Base-by-base conservation (phyloP, 2,888 invertebrate genomes). In the Habroteleia sp. region DNA sequence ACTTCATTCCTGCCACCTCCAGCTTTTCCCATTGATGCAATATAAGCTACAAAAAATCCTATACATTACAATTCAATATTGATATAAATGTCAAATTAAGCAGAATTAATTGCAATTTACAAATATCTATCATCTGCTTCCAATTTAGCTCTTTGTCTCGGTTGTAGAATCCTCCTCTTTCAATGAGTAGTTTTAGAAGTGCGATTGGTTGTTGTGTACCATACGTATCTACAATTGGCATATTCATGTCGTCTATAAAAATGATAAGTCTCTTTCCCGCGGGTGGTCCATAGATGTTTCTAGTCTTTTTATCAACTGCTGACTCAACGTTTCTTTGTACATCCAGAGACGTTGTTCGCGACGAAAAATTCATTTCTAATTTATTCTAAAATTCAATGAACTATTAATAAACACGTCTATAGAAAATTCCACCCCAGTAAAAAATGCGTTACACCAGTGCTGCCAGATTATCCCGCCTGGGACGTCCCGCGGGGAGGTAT, bases 131-230 rank as follows among this genome's bases (percentile, higher is more conserved):
- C 69, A 97, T 89, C 79, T 93, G 93, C 88, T 96, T 97, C 97
- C 97, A 97, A 86, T 93, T 95, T 2, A 97, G 91, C 84, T 97
- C 96, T 87, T 96, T 96, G 13, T 94, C 95, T 56, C 97, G 91
- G 87, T 96, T 96, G 85, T 96, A 97, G 88, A 97, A 93, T 13
- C 97, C 97, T 62, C 94, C 94, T 71, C 93, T 92, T 88, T 97
- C 97, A 76, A 97, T 92, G n/a, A 97, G 88, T 6, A 97, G 89
- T 87, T 97, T 97, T n/a, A 98, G 89, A 23, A 97, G 89, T 0
- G 97, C 97, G 79, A 97, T 96, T 0, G 97, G 97, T 84, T 97
- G 97, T 84, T 97, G 97, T 0, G 97, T 97, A 0, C 97, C 97
- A 84, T 97, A 97, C 0, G 91, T 93, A 83, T 96, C 96, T 37